Evolutionary conservation across 2,113 vertebrate genomes (phyloP), one percentile per base, ranked within the genome.

Genomic region (Mobula birostris): DNA sequence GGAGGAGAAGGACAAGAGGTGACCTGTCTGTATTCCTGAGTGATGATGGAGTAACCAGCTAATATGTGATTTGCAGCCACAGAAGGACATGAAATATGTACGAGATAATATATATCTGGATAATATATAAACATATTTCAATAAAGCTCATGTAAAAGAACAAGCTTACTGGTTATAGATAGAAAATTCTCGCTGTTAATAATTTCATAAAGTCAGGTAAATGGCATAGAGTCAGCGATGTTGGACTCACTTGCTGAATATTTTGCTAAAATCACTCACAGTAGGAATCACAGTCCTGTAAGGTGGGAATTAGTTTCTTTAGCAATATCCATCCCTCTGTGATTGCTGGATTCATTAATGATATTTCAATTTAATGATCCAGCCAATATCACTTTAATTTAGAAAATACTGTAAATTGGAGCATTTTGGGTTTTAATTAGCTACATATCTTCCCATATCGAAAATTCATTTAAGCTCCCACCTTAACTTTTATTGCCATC

Each of bases 311-410:
- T 17, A 66, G 85, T 88, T 88, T 58, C 61, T 66, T 88, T n/a
- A 32, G 1, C 61, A 90, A 68, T 66, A 61, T 90, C 61, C 83
- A 17, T 88, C 12, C 29, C n/a, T 32, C n/a, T 63, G 12, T 66
- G 61, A 32, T 66, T 90, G 58, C 85, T 90, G 61, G 29, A 14
- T 68, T 6, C 61, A 90, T n/a, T 90, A 66, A 90, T 66, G 85
- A 90, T n/a, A 90, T 90, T 90, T 66, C 61, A 66, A 90, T 90
- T 66, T 90, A 90, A 90, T 66, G 58, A 90, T 61, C 85, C 15
- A 90, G n/a, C 61, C 85, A 7, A 90, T 90, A 66, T 90, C 29
- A 66, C 66, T 90, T 90, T 63, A 90, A 90, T 90, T 90, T 90
- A 66, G 85, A 90, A 68, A 90, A 66, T 90, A n/a, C n/a, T 90